phyloP scores from a whole-genome alignment of 2,888 invertebrate species.

The Dyspetes luteomarginatus region DNA sequence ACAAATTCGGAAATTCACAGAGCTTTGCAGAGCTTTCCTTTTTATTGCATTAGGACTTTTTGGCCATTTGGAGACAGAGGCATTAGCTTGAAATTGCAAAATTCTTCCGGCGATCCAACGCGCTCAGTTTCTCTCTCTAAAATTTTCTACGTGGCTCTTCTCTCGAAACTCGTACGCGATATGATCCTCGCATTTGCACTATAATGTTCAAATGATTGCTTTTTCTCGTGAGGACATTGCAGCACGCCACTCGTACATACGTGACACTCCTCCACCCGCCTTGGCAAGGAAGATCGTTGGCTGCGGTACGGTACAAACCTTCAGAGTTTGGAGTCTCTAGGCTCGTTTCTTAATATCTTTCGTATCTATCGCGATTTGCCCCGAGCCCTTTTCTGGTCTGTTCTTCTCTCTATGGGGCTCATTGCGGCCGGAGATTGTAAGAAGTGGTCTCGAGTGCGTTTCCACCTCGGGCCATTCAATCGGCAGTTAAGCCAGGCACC shows the following conservation, averaged over 20 bases:
- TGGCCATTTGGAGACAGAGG: too few relatives aligned
- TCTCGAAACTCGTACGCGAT: neutral
- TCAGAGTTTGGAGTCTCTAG: constrained; percentile 30
- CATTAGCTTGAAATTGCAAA: too few relatives aligned
- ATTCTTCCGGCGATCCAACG: too few relatives aligned
- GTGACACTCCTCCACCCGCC: constrained; percentile 25
- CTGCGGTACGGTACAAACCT: neutral
- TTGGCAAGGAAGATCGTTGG: neutral
- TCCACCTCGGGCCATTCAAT: constrained; percentile 69
- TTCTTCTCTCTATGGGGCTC: constrained; percentile 9
- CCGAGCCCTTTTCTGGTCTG: constrained; percentile 3
- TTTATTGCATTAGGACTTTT: too few relatives aligned
- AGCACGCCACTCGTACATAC: constrained; percentile 28
- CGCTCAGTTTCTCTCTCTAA: neutral
- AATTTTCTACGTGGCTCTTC: constrained; percentile 19
- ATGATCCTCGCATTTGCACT: constrained; percentile 49
- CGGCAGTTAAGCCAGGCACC: constrained; percentile 68
- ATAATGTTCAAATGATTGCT: constrained; percentile 42
- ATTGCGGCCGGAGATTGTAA: constrained; percentile 33
- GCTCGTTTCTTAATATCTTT: constrained; percentile 64
- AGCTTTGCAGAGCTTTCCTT: too few relatives aligned
- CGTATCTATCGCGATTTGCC: constrained; percentile 52
- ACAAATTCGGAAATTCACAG: too few relatives aligned
- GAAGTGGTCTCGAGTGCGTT: constrained; percentile 64
- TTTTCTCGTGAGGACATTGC: constrained; percentile 33